Evolutionary conservation across 1,140 invertebrate genomes (phyloP), one percentile per base, ranked within the genome.

Genomic region (Zelostemma sp.): DNA sequence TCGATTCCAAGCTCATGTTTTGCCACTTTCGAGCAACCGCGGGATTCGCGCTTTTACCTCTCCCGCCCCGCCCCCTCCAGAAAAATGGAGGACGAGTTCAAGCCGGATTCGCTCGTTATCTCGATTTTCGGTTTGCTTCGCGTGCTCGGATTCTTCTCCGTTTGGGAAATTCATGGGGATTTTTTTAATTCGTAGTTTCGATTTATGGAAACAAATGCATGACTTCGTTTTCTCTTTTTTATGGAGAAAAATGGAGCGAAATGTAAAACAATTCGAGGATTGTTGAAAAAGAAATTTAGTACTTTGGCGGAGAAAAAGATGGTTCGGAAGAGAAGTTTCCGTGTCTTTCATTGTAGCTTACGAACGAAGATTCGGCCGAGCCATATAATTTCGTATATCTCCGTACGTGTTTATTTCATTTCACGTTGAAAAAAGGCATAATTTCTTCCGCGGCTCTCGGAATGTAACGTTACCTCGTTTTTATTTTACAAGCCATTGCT

Each of bases 261-360:
- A n/a, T n/a, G n/a, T n/a, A n/a, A n/a, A n/a, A n/a, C n/a, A n/a
- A 31, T 31, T 31, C 28, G 28, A 31, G 5, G 11, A 5, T 31
- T 11, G 35, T 40, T 3, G 14, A 40, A 4, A 40, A 12, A 5
- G n/a, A 40, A 12, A 15, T 11, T 11, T 28, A 12, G 14, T 15
- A 40, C 3, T 40, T 40, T 40, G 5, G 3, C 11, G 35, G 11
- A 4, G 35, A 40, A 53, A 45, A 49, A 61, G 2, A 40, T 48
- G 50, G 60, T 28, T 8, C 25, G 25, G 25, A n/a, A n/a, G n/a
- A n/a, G 60, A 56, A 54, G 50, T 43, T 63, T 48, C 54, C 45
- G 51, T 50, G 41, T 47, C 49, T 65, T 43, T 65, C 50, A 17
- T 38, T 38, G 16, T 33, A 35, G 43, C 17, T 28, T 21, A 18